These are phyloP conservation scores for Conus canariensis DNA, from an alignment of 2,888 invertebrate species.

Conservation along the genomic window DNA sequence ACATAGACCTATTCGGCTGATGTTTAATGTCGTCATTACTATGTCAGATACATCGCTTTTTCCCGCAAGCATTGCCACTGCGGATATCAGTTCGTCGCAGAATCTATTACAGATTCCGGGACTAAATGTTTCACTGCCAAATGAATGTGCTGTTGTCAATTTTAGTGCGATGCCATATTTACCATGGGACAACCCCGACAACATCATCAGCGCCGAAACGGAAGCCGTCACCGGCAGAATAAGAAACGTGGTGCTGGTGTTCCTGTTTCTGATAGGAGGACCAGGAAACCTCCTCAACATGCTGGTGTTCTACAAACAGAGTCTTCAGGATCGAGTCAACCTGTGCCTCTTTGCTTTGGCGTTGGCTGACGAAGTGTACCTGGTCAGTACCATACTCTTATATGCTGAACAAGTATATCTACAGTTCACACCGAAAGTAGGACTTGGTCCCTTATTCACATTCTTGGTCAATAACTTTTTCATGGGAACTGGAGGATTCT, in stretches of 20 bases:
- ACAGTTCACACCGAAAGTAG: not conserved
- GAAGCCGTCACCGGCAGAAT: not conserved
- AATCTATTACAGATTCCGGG: not conserved
- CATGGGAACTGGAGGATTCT: not conserved
- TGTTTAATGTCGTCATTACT: too few species aligned
- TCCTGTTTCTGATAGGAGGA: constrained; percentile 10
- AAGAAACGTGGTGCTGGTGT: not conserved
- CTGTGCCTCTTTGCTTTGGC: constrained; percentile 4
- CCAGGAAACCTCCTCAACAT: constrained; percentile 22
- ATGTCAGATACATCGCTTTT: not conserved
- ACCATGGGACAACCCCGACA: constrained; percentile 14
- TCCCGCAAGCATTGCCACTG: too few species aligned
- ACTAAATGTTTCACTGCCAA: not conserved
- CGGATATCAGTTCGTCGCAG: too few species aligned
- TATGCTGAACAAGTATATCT: not conserved
- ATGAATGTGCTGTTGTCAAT: not conserved
- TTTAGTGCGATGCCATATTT: not conserved
- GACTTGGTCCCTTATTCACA: not conserved
- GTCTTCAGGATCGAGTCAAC: not conserved
- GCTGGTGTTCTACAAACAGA: constrained; percentile 18
- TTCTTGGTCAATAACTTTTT: not conserved
- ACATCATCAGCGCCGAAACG: not conserved
- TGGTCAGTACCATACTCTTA: not conserved
- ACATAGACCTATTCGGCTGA: too few species aligned
- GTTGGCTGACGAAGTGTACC: not conserved